These are phyloP conservation scores for Frankliniella fusca DNA, from an alignment of 2,888 invertebrate species.

Conservation along the genomic window DNA sequence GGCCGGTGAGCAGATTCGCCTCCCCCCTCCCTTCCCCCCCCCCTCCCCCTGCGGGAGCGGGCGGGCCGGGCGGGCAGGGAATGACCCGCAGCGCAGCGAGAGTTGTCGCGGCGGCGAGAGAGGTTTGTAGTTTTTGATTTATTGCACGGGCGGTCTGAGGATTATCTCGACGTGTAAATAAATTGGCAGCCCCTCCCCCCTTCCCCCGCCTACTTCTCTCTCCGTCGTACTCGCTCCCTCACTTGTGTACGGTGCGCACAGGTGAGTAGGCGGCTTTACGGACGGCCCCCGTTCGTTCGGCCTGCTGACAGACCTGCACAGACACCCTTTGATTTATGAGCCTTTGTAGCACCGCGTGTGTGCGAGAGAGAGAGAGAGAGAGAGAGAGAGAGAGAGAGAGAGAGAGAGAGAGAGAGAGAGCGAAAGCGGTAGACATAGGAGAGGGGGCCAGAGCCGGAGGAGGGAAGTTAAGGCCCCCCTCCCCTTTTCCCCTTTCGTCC, in stretches of 20 bases:
- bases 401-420: neutral
- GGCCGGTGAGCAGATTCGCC: neutral
- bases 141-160: neutral
- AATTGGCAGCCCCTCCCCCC: neutral
- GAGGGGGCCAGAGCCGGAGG: neutral
- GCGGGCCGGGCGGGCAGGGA: neutral
- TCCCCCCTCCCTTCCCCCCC: neutral
- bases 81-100: neutral
- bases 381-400: neutral
- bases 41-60: neutral
- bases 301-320: neutral
- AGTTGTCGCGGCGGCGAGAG: neutral
- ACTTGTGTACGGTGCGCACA: neutral
- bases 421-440: neutral
- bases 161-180: slow-evolving; percentile 12
- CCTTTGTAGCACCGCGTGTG: neutral
- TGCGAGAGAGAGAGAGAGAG: neutral
- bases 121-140: slow-evolving; percentile 9
- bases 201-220: too few species aligned
- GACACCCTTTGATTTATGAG: slow-evolving; percentile 13
- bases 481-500: too few species aligned
- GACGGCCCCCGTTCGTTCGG: neutral
- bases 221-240: too few species aligned
- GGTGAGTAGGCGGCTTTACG: neutral
- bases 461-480: too few species aligned